These are phyloP conservation scores for Nasua narica DNA, from an alignment of 2,797 vertebrate genomes.

Conservation along the genomic window DNA sequence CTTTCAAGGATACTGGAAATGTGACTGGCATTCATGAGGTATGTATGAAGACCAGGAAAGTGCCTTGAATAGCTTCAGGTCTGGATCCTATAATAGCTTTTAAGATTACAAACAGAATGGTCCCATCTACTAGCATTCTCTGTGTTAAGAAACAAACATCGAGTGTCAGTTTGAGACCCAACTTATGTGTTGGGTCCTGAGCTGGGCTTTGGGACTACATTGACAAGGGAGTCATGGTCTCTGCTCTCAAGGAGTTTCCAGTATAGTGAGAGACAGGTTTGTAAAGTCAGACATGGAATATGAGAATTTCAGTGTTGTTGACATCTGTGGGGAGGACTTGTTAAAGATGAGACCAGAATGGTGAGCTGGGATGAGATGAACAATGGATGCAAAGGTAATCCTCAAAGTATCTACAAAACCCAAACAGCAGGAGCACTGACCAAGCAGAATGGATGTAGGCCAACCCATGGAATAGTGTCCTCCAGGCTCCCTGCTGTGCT, in stretches of 20 bases:
- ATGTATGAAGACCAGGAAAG: slow-evolving; percentile 36
- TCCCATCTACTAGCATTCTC: slow-evolving; percentile 6
- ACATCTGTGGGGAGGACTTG: neutral
- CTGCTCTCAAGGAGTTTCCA: neutral
- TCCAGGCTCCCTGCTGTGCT: neutral
- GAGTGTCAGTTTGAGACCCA: too few relatives aligned
- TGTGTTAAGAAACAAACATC: neutral
- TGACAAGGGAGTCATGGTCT: neutral
- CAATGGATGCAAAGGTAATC: neutral
- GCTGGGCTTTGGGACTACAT: neutral
- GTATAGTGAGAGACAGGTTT: neutral
- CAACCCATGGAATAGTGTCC: neutral
- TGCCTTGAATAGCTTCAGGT: neutral
- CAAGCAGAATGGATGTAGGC: neutral
- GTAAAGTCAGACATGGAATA: neutral
- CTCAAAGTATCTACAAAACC: slow-evolving; percentile 29
- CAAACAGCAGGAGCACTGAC: neutral
- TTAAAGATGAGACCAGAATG: neutral
- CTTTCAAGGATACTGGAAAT: neutral
- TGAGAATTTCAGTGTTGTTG: slow-evolving; percentile 21
- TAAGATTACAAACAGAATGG: neutral
- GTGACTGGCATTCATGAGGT: slow-evolving; percentile 6
- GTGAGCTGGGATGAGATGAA: slow-evolving; percentile 30
- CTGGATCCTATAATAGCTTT: neutral
- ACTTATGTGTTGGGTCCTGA: neutral